Conservation (phyloP, 2,888 invertebrate genomes). For the Ephialtes manifestator region DNA sequence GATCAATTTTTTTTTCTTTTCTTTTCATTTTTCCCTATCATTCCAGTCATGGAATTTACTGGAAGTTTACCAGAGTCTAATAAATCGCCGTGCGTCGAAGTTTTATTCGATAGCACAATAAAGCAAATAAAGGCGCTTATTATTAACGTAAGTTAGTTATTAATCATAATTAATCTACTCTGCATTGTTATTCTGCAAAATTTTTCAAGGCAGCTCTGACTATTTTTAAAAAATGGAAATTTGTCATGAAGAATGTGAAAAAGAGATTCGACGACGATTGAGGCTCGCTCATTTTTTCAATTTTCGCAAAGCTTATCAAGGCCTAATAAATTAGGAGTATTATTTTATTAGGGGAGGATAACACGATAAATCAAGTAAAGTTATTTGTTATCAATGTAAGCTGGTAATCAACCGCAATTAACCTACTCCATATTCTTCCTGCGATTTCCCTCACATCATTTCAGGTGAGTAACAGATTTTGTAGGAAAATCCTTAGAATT, state of each 20-base stretch:
- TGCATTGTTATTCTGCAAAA: no score
- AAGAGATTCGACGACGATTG: constrained; percentile 89
- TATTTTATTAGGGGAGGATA: no score
- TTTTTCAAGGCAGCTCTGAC: constrained; percentile 75
- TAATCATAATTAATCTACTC: not conserved
- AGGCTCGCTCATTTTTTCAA: constrained; percentile 53
- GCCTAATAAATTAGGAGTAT: constrained; percentile 49
- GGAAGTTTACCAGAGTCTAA: not conserved
- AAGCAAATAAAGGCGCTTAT: not conserved
- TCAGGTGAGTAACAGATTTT: not conserved
- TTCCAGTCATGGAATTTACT: constrained; percentile 2
- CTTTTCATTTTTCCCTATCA: not conserved
- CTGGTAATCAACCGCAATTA: not conserved
- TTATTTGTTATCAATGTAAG: not conserved
- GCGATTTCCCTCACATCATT: not conserved
- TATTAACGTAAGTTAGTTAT: not conserved
- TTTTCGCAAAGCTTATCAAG: not conserved
- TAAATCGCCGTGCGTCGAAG: constrained; percentile 45
- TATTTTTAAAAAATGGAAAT: constrained; percentile 91
- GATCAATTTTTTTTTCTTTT: not conserved
- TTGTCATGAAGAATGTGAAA: constrained; percentile 89
- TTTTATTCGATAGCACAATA: constrained; percentile 42
- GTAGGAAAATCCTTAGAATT: not conserved
- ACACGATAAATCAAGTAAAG: not conserved
- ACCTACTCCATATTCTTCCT: not conserved